These are phyloP conservation scores for Euzetes globulus DNA, from an alignment of 2,888 invertebrate species.

Conservation along the genomic window DNA sequence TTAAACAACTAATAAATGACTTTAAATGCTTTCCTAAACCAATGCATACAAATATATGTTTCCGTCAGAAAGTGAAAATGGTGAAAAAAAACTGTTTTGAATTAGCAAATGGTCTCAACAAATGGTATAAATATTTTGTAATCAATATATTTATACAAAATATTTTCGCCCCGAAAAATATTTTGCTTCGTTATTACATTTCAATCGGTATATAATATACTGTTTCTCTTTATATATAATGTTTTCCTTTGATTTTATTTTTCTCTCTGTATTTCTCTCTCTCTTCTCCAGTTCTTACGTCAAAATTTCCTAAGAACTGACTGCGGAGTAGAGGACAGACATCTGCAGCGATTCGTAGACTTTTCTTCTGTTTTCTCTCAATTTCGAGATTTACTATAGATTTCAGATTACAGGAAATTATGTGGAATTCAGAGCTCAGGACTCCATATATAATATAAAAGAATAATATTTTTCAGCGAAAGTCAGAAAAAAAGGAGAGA, in stretches of 20 bases:
- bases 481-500: neutral
- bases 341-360: conserved; percentile 7
- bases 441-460: neutral
- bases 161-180: too few relatives aligned
- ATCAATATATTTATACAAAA: too few relatives aligned
- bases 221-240: too few relatives aligned
- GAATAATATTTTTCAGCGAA: conserved; percentile 17
- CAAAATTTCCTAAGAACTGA: neutral
- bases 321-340: neutral
- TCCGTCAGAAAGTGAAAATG: too few relatives aligned
- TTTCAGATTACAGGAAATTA: conserved; percentile 28
- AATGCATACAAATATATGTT: too few relatives aligned
- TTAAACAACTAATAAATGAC: neutral
- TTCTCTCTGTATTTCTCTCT: neutral
- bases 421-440: neutral
- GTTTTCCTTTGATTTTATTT: neutral
- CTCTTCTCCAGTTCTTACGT: neutral
- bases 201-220: neutral
- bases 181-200: too few relatives aligned
- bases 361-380: neutral
- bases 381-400: conserved; percentile 16
- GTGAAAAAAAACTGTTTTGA: too few relatives aligned
- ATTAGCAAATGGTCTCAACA: too few relatives aligned
- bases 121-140: too few relatives aligned
- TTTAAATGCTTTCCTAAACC: too few relatives aligned